Conservation (phyloP, 2,888 invertebrate genomes). For the Ferrisia virgata region DNA sequence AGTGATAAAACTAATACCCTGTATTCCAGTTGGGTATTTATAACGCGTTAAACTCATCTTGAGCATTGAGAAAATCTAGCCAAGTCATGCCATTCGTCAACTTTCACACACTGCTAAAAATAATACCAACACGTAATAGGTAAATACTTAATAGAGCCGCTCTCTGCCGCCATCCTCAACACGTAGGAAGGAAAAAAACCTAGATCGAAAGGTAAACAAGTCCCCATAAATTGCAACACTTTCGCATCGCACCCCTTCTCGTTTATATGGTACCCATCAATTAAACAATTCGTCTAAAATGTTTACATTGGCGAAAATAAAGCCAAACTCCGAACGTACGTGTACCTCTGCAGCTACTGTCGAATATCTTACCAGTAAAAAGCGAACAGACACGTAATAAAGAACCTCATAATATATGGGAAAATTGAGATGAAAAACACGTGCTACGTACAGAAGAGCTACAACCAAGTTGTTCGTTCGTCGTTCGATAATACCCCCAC, state of each 20-base stretch:
- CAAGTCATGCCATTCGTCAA: too few species aligned
- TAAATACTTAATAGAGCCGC: too few species aligned
- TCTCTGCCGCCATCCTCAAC: too few species aligned
- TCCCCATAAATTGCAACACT: not conserved
- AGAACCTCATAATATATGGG: not conserved
- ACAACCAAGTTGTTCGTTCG: not conserved
- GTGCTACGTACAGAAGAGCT: slow-evolving; percentile 9
- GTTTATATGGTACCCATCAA: not conserved
- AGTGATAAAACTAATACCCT: too few species aligned
- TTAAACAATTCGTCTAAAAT: not conserved
- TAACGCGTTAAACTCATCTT: too few species aligned
- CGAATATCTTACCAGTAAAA: not conserved
- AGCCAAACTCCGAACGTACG: not conserved
- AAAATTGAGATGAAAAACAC: slow-evolving; percentile 23
- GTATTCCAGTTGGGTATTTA: too few species aligned
- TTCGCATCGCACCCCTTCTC: not conserved
- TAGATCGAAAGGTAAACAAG: too few species aligned
- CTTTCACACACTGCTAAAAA: too few species aligned
- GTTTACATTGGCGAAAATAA: not conserved
- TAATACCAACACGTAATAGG: too few species aligned
- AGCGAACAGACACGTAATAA: not conserved
- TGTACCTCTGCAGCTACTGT: too few species aligned
- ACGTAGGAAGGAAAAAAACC: too few species aligned
- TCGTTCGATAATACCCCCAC: slow-evolving; percentile 4
- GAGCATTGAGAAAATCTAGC: too few species aligned